Base-by-base conservation (phyloP, 1,140 invertebrate species). In the Panagrolaimus sp. region DNA sequence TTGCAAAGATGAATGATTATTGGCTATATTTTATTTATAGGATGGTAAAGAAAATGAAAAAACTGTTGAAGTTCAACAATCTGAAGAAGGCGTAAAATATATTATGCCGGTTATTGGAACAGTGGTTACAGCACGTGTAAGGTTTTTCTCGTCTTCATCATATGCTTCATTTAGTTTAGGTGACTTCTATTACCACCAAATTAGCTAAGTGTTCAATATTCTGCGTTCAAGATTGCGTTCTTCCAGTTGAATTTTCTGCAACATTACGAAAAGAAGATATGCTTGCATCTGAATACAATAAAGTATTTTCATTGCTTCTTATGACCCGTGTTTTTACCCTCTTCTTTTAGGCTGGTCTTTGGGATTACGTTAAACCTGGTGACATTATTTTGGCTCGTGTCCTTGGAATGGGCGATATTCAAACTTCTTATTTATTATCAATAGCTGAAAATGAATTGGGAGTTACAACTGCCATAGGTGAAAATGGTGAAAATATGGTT, bases 381-480 rank as follows among this genome's bases (percentile, higher is more conserved):
- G 76, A 78, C 58, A 68, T 78, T 21, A 79, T 78, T 67, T 63
- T 78, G 44, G 76, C 76, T 9, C 70, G 76, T 21, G 77, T 78
- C 17, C 24, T 78, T 45, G 77, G 76, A 12, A 69, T 78, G 55
- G 77, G 77, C 5, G 77, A 78, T 55, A 58, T 47, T 7, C 74
- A 79, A 68, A 79, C 77, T 32, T 69, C 74, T 10, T 78, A 67
- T 70, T 55, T 79, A 44, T 68, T 78, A 24, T 71, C 43, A 17
- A 79, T 77, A 17, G 74, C 71, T 8, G 76, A 78, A 66, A 47
- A 69, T 43, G 67, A 76, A 43, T 63, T 78, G 24, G 76, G 76
- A 12, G 76, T 79, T 24, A 71, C 70, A 24, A 62, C 21, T 17
- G 77, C 74, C 5, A 43, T 48, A 26, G 72, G 77, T n/a, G 77